Conservation (phyloP, 2,113 vertebrate species). For the Gnathonemus echidnorhynchus region DNA sequence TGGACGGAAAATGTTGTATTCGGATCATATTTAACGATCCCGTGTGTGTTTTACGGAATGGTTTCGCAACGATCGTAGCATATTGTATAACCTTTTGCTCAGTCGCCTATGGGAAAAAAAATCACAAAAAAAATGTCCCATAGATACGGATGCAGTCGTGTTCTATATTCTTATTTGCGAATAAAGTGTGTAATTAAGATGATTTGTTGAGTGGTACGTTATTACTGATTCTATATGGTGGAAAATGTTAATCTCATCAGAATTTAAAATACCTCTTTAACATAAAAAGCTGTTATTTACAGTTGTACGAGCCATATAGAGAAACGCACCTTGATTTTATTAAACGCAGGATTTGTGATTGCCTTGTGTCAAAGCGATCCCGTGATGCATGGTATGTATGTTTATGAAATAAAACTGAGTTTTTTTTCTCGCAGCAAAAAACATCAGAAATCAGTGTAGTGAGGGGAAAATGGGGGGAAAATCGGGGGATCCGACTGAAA, state of each 20-base stretch:
- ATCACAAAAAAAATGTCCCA: slow-evolving; percentile 47
- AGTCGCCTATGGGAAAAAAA: slow-evolving; percentile 24
- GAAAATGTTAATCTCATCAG: not conserved
- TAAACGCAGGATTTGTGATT: slow-evolving; percentile 40
- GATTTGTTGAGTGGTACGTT: slow-evolving; percentile 39
- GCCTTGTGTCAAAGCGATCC: slow-evolving; percentile 18
- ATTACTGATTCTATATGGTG: not conserved
- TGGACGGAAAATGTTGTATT: slow-evolving; percentile 49
- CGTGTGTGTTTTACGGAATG: slow-evolving; percentile 44
- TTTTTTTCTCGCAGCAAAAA: slow-evolving; percentile 29
- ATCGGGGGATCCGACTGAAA: slow-evolving; percentile 54
- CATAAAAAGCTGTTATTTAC: not conserved
- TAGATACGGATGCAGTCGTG: slow-evolving; percentile 42
- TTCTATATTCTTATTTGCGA: slow-evolving; percentile 49
- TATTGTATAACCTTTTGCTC: slow-evolving; percentile 19
- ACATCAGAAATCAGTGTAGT: slow-evolving; percentile 42
- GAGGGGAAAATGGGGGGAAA: slow-evolving; percentile 25
- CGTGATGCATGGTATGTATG: slow-evolving; percentile 3
- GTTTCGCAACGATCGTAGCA: slow-evolving; percentile 49
- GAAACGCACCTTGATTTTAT: not conserved
- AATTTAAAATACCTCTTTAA: not conserved
- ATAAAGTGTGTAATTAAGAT: slow-evolving; percentile 46
- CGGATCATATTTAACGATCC: slow-evolving; percentile 50
- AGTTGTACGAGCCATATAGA: not conserved
- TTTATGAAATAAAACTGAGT: not conserved